Evolutionary conservation across 2,888 invertebrate genomes (phyloP).

Genomic region (Drosophila paramelanica): DNA sequence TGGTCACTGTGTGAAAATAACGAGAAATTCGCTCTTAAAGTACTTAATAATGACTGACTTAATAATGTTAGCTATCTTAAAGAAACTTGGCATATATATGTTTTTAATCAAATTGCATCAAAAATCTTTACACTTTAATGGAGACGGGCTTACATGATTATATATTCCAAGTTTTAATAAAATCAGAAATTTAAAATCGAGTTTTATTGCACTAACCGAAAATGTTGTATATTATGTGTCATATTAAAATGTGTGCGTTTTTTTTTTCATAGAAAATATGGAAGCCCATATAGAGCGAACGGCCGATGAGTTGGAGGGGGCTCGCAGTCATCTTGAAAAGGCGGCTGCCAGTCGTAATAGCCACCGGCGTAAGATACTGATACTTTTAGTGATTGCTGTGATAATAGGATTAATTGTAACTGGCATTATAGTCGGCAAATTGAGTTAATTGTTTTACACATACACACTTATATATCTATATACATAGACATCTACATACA

Average conservation of each 20-base stretch:
- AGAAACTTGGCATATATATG: no score
- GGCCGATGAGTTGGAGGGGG: conserved; percentile 91
- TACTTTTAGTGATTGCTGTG: conserved; percentile 89
- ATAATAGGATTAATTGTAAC: conserved; percentile 89
- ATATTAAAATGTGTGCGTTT: background rate
- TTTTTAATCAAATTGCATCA: no score
- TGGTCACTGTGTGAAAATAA: no score
- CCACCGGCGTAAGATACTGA: conserved; percentile 90
- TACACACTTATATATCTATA: conserved; percentile 25
- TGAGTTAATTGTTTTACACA: conserved; percentile 85
- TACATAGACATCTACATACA: conserved; percentile 28
- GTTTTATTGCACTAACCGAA: no score
- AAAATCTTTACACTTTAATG: no score
- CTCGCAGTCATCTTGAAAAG: conserved; percentile 91
- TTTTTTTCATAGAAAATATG: conserved; percentile 89
- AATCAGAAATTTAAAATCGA: no score
- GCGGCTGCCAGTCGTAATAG: conserved; percentile 92
- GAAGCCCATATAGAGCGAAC: conserved; percentile 92
- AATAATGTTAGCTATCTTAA: no score
- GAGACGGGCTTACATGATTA: no score
- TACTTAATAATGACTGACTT: no score
- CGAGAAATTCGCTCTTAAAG: no score
- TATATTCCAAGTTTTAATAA: no score
- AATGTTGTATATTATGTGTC: background rate
- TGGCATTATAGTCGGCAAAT: conserved; percentile 88